phyloP scores from a whole-genome alignment of 2,888 invertebrate species.

The Euplagia quadripunctaria region DNA sequence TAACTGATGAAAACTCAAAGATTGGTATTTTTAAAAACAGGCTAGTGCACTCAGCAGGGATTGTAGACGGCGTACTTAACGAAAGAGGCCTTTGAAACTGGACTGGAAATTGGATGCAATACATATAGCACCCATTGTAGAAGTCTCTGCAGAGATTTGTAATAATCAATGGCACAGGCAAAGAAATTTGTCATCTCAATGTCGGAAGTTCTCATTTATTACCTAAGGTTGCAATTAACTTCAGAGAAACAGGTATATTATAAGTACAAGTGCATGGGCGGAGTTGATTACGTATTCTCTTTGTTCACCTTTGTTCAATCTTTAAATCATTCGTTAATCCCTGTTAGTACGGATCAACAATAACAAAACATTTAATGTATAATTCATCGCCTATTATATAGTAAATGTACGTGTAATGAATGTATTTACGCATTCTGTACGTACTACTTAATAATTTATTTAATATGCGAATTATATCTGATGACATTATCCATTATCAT shows the following conservation, averaged over 20 bases:
- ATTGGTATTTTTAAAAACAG: neutral
- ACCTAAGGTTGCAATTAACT: neutral
- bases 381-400: constrained; percentile 12
- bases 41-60: neutral
- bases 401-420: constrained; percentile 11
- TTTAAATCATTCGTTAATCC: constrained; percentile 12
- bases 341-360: constrained; percentile 13
- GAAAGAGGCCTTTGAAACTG: neutral
- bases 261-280: neutral
- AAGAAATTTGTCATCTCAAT: neutral
- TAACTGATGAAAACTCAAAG: no score
- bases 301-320: constrained; percentile 12
- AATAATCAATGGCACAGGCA: neutral
- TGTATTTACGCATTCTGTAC: constrained; percentile 6
- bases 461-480: neutral
- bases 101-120: neutral
- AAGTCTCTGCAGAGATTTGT: neutral
- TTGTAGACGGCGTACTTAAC: neutral
- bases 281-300: constrained; percentile 11
- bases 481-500: neutral
- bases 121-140: neutral
- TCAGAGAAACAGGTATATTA: neutral
- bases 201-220: constrained; percentile 4
- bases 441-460: neutral
- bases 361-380: constrained; percentile 12